phyloP scores from a whole-genome alignment of 2,888 invertebrate genomes.

The Athripsodes cinereus region DNA sequence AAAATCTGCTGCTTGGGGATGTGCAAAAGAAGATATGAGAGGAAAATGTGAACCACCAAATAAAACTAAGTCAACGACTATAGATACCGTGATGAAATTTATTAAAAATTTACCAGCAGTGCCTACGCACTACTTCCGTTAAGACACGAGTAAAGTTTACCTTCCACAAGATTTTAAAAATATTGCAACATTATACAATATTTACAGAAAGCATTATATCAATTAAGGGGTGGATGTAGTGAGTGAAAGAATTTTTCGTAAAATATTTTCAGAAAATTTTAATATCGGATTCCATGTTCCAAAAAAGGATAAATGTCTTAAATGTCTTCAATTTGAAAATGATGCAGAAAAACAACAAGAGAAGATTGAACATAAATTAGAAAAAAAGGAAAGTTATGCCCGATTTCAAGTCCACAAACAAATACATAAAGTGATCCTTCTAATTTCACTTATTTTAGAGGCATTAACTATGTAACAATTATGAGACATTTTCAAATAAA shows the following conservation, averaged over 20 bases:
- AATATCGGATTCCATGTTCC: background rate
- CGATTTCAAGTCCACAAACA: background rate
- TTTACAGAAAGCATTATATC: background rate
- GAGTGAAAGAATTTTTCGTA: background rate
- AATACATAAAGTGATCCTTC: background rate
- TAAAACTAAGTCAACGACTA: background rate
- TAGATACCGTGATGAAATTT: background rate
- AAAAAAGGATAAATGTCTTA: background rate
- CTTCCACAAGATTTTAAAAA: background rate
- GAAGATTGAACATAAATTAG: background rate
- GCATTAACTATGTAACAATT: too few species aligned
- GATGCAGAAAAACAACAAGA: background rate
- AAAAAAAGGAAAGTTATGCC: background rate
- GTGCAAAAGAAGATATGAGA: background rate
- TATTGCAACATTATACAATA: background rate
- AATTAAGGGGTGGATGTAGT: background rate
- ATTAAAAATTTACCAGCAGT: constrained; percentile 1
- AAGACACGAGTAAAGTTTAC: background rate
- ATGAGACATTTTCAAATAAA: too few species aligned
- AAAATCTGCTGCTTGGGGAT: background rate
- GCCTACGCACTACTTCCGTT: background rate
- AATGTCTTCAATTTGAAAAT: background rate
- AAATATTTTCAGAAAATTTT: background rate
- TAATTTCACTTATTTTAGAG: background rate
- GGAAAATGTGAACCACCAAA: background rate